phyloP scores from a whole-genome alignment of 2,888 invertebrate species.

The Hypolimnas misippus region DNA sequence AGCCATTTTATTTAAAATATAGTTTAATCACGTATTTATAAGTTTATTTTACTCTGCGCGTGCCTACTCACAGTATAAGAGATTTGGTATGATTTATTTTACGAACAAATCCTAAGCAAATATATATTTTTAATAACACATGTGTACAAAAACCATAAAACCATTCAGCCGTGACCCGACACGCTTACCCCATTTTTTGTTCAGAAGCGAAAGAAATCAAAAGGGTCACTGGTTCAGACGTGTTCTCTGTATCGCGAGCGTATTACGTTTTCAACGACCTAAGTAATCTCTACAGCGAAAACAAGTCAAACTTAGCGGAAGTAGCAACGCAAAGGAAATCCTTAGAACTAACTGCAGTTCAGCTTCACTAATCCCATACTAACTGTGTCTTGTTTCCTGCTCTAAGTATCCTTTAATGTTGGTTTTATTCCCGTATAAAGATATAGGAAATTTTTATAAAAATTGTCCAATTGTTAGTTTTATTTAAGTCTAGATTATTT shows the following conservation, averaged over 20 bases:
- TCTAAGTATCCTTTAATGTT: slow-evolving; percentile 15
- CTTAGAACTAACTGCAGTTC: slow-evolving; percentile 28
- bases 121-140: background rate
- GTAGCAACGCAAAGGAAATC: slow-evolving; percentile 28
- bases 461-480: background rate
- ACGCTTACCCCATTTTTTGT: slow-evolving; percentile 21
- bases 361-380: slow-evolving; percentile 23
- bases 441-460: background rate
- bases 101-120: background rate
- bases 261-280: slow-evolving; percentile 21
- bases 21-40: too few relatives aligned
- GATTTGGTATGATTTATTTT: too few relatives aligned
- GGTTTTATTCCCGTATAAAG: slow-evolving; percentile 11
- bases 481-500: too few relatives aligned
- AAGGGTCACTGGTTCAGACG: slow-evolving; percentile 17
- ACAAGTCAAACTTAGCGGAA: slow-evolving; percentile 29
- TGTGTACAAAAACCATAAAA: background rate
- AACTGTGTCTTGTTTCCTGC: slow-evolving; percentile 25
- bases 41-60: too few relatives aligned
- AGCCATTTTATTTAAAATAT: too few relatives aligned
- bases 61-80: too few relatives aligned
- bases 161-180: background rate
- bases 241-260: slow-evolving; percentile 7
- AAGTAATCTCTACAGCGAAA: slow-evolving; percentile 34
- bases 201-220: slow-evolving; percentile 13